phyloP scores from a whole-genome alignment of 2,888 invertebrate species.

The Pomacea canaliculata region DNA sequence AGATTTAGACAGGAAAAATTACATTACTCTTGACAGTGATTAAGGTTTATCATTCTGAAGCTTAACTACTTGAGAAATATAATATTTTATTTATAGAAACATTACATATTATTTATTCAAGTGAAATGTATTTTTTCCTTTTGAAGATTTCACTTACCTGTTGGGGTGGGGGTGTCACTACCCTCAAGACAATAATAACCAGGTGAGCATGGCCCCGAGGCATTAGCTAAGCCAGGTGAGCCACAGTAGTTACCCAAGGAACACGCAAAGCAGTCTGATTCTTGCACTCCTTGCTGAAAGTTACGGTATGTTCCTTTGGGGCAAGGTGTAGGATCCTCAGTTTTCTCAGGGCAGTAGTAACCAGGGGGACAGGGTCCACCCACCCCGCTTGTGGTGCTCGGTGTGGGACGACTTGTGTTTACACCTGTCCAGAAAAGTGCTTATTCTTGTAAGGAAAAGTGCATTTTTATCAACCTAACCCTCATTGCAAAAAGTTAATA shows the following conservation, averaged over 20 bases:
- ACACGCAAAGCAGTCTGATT: conserved; percentile 57
- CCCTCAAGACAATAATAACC: conserved; percentile 64
- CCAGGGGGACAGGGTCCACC: conserved; percentile 67
- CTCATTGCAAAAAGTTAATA: not conserved
- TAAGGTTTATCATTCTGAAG: no score
- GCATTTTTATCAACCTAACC: not conserved
- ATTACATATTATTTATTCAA: no score
- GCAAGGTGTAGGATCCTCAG: conserved; percentile 62
- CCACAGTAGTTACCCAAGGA: conserved; percentile 63
- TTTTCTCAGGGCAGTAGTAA: conserved; percentile 61
- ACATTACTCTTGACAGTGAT: no score
- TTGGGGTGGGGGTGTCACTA: conserved; percentile 57
- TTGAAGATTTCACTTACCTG: conserved; percentile 42
- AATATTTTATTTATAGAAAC: no score
- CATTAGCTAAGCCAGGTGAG: conserved; percentile 51
- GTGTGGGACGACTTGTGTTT: conserved; percentile 58
- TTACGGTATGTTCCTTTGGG: conserved; percentile 63
- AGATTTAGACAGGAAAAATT: no score
- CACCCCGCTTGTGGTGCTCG: conserved; percentile 54
- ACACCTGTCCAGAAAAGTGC: conserved; percentile 45
- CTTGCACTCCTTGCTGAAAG: conserved; percentile 39
- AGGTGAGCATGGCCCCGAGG: conserved; percentile 58
- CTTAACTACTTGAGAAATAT: no score
- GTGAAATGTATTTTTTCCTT: no score
- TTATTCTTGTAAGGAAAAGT: not conserved